These are phyloP conservation scores for Bovichtus variegatus DNA, from an alignment of 2,797 vertebrate species.

Conservation along the genomic window DNA sequence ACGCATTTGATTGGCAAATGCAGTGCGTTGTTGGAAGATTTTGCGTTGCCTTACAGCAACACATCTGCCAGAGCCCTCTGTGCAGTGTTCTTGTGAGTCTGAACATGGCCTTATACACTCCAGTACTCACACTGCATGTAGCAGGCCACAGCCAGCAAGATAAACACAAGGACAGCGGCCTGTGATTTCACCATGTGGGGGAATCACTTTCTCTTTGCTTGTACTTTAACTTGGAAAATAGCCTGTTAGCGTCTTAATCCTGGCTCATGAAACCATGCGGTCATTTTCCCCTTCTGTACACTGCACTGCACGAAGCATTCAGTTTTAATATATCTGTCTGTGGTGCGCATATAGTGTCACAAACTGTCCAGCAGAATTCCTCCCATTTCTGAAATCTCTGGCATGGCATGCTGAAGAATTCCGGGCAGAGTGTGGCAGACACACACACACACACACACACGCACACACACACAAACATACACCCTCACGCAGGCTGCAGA, in stretches of 20 bases:
- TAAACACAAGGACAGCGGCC: background rate
- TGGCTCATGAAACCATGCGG: background rate
- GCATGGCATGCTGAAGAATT: constrained; percentile 14
- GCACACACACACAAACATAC: constrained; percentile 14
- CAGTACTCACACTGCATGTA: background rate
- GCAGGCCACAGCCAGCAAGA: constrained; percentile 5
- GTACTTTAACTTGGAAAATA: background rate
- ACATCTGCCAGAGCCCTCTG: background rate
- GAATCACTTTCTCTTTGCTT: background rate
- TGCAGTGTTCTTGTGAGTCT: background rate
- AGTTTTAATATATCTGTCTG: background rate
- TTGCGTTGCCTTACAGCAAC: background rate
- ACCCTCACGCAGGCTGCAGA: constrained; percentile 33
- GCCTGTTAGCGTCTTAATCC: background rate
- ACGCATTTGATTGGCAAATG: background rate
- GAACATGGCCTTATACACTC: background rate
- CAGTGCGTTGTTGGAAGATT: background rate
- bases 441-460: constrained; percentile 9
- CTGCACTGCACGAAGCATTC: background rate
- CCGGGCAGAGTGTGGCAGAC: constrained; percentile 12
- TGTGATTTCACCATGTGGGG: background rate
- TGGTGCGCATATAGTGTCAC: background rate
- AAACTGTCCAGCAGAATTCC: constrained; percentile 15
- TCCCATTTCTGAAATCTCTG: constrained; percentile 34
- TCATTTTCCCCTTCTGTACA: background rate